Base-by-base conservation (phyloP, 2,113 vertebrate species). In the Cyprinodon brontotheroides region DNA sequence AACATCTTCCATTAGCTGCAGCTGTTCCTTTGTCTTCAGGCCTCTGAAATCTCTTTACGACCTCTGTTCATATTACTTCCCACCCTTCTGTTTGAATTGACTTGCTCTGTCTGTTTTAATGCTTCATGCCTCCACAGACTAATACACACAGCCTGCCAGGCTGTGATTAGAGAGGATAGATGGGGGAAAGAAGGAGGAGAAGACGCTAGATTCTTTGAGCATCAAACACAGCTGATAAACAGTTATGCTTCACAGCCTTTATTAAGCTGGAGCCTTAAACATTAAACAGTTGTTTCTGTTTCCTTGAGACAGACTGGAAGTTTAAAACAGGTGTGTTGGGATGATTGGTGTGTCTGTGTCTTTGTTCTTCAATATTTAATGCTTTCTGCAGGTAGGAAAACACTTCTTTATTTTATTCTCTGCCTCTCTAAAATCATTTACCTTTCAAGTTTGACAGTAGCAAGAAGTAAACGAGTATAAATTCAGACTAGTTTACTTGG, bases 121-220 rank as follows among this genome's bases (percentile, higher is more conserved):
- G 12, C 61, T 66, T 73, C 66, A 68, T 17, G 66, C 82, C n/a
- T 64, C 4, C 64, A 75, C 65, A 63, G 72, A 70, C 47, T 14
- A 62, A 77, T 50, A 73, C 62, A 77, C 63, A 43, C 59, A 65
- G 82, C 77, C 84, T 87, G 86, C 72, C 84, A 88, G 81, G 77
- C 84, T 78, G 80, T 84, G 86, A 91, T 91, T 88, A 89, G 50
- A 78, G 82, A 70, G 66, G 76, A 70, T 72, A 80, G 82, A 79
- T 75, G 47, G 70, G 66, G 57, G 72, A 81, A 48, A 62, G 61
- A 68, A 78, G 57, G 64, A 76, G 50, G 50, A 62, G 74, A 75
- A 69, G 73, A 86, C 45, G 22, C 40, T 45, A 47, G 38, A 77
- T 38, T 79, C 82, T 85, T 48, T 66, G 64, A 85, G 81, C 86